Evolutionary conservation across 2,113 vertebrate species (phyloP).

Genomic region (Gymnocephalus cernua): DNA sequence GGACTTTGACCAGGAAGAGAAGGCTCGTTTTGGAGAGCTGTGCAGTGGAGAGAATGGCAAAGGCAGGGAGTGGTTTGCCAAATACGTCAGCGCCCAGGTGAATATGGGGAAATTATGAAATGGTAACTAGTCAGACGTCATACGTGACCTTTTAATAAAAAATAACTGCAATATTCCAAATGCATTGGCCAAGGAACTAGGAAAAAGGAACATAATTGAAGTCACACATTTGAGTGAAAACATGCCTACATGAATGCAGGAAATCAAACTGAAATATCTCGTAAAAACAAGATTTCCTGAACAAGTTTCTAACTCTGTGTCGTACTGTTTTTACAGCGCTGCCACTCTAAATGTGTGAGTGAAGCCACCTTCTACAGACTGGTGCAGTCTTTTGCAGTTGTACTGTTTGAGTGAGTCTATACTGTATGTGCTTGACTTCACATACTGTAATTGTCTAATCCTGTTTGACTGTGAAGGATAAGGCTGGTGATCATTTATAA

Average conservation of each 20-base stretch:
- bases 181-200: not conserved
- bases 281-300: not conserved
- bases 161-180: not conserved
- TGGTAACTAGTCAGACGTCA: not conserved
- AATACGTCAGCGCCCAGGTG: slow-evolving; percentile 95
- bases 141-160: not conserved
- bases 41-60: slow-evolving; percentile 92
- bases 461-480: not conserved
- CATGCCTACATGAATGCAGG: not conserved
- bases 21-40: slow-evolving; percentile 93
- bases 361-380: slow-evolving; percentile 98
- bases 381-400: slow-evolving; percentile 97
- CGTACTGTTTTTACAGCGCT: slow-evolving; percentile 87
- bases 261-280: not conserved
- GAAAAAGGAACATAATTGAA: no score
- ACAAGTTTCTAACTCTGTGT: not conserved
- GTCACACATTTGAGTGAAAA: not conserved
- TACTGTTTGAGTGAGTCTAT: slow-evolving; percentile 96
- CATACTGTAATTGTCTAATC: not conserved
- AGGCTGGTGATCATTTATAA: not conserved
- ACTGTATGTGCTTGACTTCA: not conserved
- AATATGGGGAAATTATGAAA: slow-evolving; percentile 26
- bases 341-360: slow-evolving; percentile 95
- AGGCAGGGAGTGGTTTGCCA: slow-evolving; percentile 95
- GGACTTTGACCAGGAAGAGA: slow-evolving; percentile 96